Percentiles rank a stretch among this genome's conserved stretches.
Conservation (phyloP, 2,888 invertebrate species). For the Odontothrips loti region DNA sequence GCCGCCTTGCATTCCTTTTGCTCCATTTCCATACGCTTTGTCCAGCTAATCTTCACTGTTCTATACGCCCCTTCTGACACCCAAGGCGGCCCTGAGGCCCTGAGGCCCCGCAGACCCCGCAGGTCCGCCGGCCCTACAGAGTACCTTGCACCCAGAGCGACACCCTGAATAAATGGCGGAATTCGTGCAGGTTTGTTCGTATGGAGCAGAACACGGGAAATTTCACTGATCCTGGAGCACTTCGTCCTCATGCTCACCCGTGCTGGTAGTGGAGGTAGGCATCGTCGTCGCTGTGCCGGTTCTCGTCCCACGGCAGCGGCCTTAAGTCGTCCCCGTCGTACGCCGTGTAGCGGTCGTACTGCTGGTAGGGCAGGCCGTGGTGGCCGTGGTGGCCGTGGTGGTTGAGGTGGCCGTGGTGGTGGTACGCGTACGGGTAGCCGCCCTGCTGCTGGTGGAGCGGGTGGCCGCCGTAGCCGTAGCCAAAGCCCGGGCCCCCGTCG, state of each 20-base stretch:
- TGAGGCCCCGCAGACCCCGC: not conserved
- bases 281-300: not conserved
- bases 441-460: not conserved
- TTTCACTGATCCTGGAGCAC: no score
- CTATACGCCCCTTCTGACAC: not conserved
- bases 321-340: not conserved
- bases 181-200: no score
- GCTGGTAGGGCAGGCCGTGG: not conserved
- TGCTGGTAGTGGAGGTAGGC: not conserved
- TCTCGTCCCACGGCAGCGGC: not conserved
- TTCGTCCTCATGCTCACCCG: not conserved
- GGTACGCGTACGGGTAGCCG: not conserved
- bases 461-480: not conserved
- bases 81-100: not conserved
- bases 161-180: no score
- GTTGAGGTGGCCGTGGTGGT: not conserved
- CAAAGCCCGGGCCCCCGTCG: not conserved
- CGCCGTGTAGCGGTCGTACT: not conserved
- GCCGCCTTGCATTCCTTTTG: not conserved
- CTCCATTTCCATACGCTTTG: slow-evolving; percentile 6
- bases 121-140: not conserved
- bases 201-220: no score
- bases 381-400: no score
- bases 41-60: not conserved
- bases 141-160: no score